A percentile compares a stretch with the other conserved stretches of the same genome.
These are phyloP conservation scores for Physeter macrocephalus DNA, from an alignment of 2,113 vertebrate species.

Conservation along the genomic window DNA sequence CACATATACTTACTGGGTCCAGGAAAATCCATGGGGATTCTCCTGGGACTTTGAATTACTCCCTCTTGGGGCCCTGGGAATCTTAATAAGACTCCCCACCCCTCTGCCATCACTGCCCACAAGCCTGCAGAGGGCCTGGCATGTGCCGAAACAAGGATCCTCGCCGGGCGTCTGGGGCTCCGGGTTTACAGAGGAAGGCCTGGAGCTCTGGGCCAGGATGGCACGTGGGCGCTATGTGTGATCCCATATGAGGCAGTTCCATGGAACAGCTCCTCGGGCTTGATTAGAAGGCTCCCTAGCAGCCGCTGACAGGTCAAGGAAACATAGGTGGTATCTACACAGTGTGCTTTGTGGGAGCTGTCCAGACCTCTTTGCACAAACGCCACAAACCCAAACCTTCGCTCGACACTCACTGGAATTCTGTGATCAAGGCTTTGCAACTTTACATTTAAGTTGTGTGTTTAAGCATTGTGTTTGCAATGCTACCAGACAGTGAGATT, in stretches of 20 bases:
- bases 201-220: not conserved
- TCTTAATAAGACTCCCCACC: not conserved
- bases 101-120: not conserved
- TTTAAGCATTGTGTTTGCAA: not conserved
- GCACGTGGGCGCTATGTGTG: not conserved
- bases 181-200: not conserved
- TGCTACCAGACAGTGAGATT: not conserved
- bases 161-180: fast-evolving
- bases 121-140: not conserved
- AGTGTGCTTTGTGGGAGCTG: not conserved
- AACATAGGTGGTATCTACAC: not conserved
- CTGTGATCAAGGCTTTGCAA: not conserved
- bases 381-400: not conserved
- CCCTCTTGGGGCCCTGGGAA: not conserved
- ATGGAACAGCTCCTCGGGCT: not conserved
- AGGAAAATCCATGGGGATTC: not conserved
- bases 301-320: not conserved
- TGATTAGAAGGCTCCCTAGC: not conserved
- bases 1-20: not conserved
- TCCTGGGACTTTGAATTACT: not conserved
- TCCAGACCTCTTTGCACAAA: not conserved
- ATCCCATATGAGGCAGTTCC: not conserved
- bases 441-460: not conserved
- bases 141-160: not conserved
- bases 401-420: not conserved